Percentiles rank a stretch among this genome's conserved stretches.
These are phyloP conservation scores for Centropristis striata DNA, from an alignment of 2,113 vertebrate genomes.

Conservation along the genomic window DNA sequence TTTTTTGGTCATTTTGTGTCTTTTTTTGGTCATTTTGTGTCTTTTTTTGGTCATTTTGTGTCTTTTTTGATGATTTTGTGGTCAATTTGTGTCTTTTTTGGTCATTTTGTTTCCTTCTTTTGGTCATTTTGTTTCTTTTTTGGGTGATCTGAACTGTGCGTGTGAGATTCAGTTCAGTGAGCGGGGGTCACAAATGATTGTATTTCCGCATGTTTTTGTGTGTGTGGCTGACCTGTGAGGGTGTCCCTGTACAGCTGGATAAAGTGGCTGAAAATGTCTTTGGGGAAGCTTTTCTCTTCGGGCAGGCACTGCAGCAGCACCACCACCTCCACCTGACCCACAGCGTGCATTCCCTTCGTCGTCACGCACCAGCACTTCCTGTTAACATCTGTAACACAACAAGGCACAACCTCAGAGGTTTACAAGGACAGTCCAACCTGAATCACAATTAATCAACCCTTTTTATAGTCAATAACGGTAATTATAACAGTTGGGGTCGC, in stretches of 20 bases:
- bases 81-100: too few relatives aligned
- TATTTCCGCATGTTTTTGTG: too few relatives aligned
- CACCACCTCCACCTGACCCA: constrained; percentile 95
- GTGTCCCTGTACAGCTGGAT: constrained; percentile 94
- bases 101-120: too few relatives aligned
- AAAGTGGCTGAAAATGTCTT: constrained; percentile 93
- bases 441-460: neutral
- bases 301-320: constrained; percentile 91
- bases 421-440: neutral
- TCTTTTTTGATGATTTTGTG: too few relatives aligned
- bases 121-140: too few relatives aligned
- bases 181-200: too few relatives aligned
- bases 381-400: constrained; percentile 90
- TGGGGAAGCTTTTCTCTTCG: constrained; percentile 92
- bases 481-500: neutral
- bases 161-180: too few relatives aligned
- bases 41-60: too few relatives aligned
- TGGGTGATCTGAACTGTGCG: too few relatives aligned
- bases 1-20: too few relatives aligned
- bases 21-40: too few relatives aligned
- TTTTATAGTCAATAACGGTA: neutral
- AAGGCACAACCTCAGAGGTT: constrained; percentile 9
- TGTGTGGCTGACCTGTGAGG: constrained; percentile 88
- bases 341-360: constrained; percentile 93
- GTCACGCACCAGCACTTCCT: constrained; percentile 96